Base-by-base conservation (phyloP, 2,888 invertebrate genomes). In the Pasiphila rectangulata region DNA sequence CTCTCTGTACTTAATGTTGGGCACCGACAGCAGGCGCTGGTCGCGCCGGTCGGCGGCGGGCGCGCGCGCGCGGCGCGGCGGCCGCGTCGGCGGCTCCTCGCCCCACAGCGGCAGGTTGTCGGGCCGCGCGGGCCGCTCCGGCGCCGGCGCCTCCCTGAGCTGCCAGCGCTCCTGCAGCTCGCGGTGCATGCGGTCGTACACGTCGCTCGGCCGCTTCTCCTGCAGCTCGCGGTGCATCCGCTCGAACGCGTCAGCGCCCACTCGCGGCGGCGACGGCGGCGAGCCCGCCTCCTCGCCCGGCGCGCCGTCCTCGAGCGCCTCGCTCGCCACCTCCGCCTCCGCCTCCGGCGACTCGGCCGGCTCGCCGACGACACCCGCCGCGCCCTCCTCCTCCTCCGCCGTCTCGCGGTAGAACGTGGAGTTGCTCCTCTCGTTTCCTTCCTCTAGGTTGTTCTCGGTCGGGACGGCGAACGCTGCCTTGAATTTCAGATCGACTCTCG, bases 401-500 rank as follows among this genome's bases (percentile, higher is more conserved):
- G 57, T 27, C 25, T 64, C 86, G 62, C 80, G 82, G 63, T 86
- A 85, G 57, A 88, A 86, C 37, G 84, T 81, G 9, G 90, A 80
- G 56, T 58, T 69, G 43, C 75, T 69, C 35, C 68, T 74, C 47
- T 83, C 80, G 40, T 65, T 66, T 5, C 43, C 57, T 50, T 82
- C 83, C 20, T 80, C 79, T 25, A 69, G 58, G 51, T 70, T 75
- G 63, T 81, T 89, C 41, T 90, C 89, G 54, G 84, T 72, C 34
- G 89, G 79, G 10, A 73, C 79, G 19, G 80, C 70, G 79, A 91
- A 92, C 34, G 92, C 92, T 64, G 92, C 93, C 74, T 93, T 93
- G 51, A 93, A 83, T 76, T 93, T 94, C 65, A 93, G 86, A 73
- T 94, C 94, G 59, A 95, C 95, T 81, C 91, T 94, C 54, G 94